Percentiles rank a stretch among this genome's conserved stretches.
These are phyloP conservation scores for Spea multiplicata DNA, from an alignment of 2,113 vertebrate species.

Conservation along the genomic window DNA sequence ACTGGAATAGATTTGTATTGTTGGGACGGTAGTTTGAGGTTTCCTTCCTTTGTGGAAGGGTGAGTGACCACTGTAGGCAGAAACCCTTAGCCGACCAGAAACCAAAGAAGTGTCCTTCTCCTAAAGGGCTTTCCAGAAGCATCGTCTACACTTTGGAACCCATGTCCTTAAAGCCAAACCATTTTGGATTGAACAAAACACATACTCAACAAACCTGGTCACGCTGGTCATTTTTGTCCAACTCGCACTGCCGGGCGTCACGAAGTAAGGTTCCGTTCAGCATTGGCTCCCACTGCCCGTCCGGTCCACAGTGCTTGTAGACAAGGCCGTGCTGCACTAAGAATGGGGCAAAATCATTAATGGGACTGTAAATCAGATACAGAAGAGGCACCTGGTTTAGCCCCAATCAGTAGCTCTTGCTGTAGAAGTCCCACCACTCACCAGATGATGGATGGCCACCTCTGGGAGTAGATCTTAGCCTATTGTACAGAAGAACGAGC, in stretches of 20 bases:
- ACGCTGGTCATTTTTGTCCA: conserved; percentile 62
- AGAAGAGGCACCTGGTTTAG: background rate
- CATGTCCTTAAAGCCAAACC: background rate
- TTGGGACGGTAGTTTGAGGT: too few relatives aligned
- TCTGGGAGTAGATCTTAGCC: background rate
- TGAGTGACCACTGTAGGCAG: too few relatives aligned
- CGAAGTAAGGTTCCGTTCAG: conserved; percentile 70
- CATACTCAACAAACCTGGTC: conserved; percentile 57
- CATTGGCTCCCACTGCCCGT: conserved; percentile 77
- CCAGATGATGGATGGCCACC: too few relatives aligned
- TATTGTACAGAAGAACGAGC: background rate
- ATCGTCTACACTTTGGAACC: background rate
- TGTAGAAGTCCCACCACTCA: too few relatives aligned
- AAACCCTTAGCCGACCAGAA: too few relatives aligned
- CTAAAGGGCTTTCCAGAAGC: too few relatives aligned
- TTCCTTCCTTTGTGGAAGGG: too few relatives aligned
- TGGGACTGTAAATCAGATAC: background rate
- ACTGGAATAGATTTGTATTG: too few relatives aligned
- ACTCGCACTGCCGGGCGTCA: conserved; percentile 79
- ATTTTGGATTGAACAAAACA: background rate
- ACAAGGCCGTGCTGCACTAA: conserved; percentile 79
- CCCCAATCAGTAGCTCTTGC: background rate
- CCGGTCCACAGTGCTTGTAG: conserved; percentile 78
- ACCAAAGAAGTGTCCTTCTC: too few relatives aligned
- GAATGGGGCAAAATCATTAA: background rate